Evolutionary conservation across 2,113 vertebrate species (phyloP).

Genomic region (Maccullochella peelii): DNA sequence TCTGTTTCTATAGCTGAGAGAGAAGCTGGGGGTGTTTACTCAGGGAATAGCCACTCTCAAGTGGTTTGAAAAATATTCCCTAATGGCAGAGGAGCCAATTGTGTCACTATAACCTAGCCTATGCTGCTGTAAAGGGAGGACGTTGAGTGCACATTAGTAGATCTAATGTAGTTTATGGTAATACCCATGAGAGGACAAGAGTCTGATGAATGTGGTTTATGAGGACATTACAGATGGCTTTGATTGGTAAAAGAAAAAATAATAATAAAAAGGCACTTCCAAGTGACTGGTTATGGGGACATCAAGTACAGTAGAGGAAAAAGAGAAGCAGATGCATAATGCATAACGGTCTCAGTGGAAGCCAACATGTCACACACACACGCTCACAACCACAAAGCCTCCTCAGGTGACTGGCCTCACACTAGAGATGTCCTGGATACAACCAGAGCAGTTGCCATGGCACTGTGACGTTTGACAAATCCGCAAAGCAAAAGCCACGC

Average conservation of each 20-base stretch:
- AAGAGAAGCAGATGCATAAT: constrained; percentile 52
- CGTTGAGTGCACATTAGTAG: constrained; percentile 27
- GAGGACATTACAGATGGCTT: constrained; percentile 21
- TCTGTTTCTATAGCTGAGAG: constrained; percentile 21
- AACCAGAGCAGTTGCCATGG: constrained; percentile 74
- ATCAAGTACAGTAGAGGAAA: constrained; percentile 1
- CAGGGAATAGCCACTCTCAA: constrained; percentile 4
- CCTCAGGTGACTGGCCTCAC: constrained; percentile 63
- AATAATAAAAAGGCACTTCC: neutral
- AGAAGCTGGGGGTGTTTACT: constrained; percentile 29
- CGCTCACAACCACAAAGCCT: constrained; percentile 35
- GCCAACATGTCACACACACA: constrained; percentile 41
- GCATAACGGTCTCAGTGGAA: constrained; percentile 18
- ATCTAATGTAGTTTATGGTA: constrained; percentile 40
- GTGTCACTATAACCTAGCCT: neutral
- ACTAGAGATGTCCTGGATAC: constrained; percentile 55
- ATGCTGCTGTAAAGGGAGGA: constrained; percentile 20
- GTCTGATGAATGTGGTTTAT: constrained; percentile 27
- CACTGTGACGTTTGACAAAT: constrained; percentile 56
- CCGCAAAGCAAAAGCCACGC: constrained; percentile 32
- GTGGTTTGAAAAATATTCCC: constrained; percentile 29
- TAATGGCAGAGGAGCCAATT: constrained; percentile 3
- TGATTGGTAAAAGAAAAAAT: neutral
- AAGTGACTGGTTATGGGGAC: neutral
- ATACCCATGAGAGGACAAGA: constrained; percentile 27